A percentile compares a stretch with the other conserved stretches of the same genome.
Evolutionary conservation across 2,797 vertebrate genomes (phyloP).

Genomic region (Aselliscus stoliczkanus): DNA sequence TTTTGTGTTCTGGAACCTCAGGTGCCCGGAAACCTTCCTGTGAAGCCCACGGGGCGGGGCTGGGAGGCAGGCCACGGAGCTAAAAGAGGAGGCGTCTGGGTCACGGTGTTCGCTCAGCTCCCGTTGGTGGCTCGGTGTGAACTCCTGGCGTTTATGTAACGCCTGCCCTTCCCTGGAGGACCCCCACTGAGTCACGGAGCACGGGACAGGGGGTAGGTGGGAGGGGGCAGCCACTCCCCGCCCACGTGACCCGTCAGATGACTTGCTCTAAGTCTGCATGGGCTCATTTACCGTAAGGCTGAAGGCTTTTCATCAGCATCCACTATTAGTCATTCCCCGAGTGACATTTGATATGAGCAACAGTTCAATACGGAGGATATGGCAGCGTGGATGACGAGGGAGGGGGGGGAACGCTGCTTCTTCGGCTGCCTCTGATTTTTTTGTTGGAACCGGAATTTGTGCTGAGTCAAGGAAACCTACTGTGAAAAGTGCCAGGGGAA

Average conservation of each 20-base stretch:
- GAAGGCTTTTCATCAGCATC: slow-evolving; percentile 61
- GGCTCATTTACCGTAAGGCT: slow-evolving; percentile 59
- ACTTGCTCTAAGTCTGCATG: slow-evolving; percentile 67
- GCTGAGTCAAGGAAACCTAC: neutral
- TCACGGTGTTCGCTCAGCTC: neutral
- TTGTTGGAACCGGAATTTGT: neutral
- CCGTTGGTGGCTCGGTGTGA: neutral
- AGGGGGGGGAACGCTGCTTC: neutral
- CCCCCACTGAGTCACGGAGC: slow-evolving; percentile 51
- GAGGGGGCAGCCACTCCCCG: slow-evolving; percentile 25
- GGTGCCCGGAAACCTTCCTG: neutral
- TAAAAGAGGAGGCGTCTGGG: slow-evolving; percentile 27
- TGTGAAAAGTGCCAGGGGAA: neutral
- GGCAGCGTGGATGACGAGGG: neutral
- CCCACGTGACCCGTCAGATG: slow-evolving; percentile 68
- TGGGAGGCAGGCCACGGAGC: rapidly evolving
- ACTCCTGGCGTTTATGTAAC: slow-evolving; percentile 23
- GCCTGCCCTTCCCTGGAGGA: slow-evolving; percentile 55
- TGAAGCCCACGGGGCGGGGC: neutral
- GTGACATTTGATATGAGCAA: slow-evolving; percentile 60
- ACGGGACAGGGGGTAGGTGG: neutral
- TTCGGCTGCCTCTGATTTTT: neutral
- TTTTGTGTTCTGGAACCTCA: neutral
- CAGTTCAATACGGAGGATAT: slow-evolving; percentile 13
- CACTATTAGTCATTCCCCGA: slow-evolving; percentile 21